Evolutionary conservation across 2,113 vertebrate genomes (phyloP).

Genomic region (Girardinichthys multiradiatus): DNA sequence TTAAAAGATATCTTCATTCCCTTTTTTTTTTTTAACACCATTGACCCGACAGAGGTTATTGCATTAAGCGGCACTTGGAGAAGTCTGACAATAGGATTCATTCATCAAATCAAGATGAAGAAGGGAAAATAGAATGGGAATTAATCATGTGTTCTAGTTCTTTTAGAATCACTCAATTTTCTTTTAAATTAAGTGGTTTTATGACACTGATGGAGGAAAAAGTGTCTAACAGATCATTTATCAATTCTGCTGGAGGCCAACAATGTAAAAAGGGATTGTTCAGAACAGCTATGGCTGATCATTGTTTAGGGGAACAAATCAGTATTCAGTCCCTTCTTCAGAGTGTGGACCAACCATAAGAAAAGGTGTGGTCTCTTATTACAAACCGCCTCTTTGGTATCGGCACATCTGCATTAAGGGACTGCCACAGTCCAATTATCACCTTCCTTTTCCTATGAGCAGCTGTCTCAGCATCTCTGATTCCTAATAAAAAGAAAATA

Average conservation of each 20-base stretch:
- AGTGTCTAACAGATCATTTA: not conserved
- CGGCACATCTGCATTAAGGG: conserved; percentile 80
- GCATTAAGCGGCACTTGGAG: conserved; percentile 21
- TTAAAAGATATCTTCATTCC: conserved; percentile 29
- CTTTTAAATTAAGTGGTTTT: conserved; percentile 1
- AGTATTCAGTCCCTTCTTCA: conserved; percentile 22
- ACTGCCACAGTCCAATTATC: conserved; percentile 59
- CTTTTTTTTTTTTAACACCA: conserved; percentile 23
- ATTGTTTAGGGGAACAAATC: conserved; percentile 4
- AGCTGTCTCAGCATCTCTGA: conserved; percentile 42
- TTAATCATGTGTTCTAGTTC: conserved; percentile 46
- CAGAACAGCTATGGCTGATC: conserved; percentile 9
- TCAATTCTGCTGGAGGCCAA: conserved; percentile 1
- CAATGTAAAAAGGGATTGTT: conserved; percentile 6
- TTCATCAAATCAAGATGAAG: conserved; percentile 68
- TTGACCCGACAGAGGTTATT: conserved; percentile 22
- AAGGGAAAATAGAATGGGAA: conserved; percentile 47
- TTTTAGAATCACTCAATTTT: conserved; percentile 36
- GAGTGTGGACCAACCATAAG: conserved; percentile 41
- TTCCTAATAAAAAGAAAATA: conserved; percentile 36
- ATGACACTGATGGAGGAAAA: conserved; percentile 9
- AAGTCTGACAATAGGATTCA: conserved; percentile 42
- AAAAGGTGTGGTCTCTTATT: conserved; percentile 51
- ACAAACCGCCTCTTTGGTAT: conserved; percentile 91
- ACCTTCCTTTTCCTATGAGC: conserved; percentile 67